Evolutionary conservation across 2,113 vertebrate genomes (phyloP).

Genomic region (Oreamnos americanus): DNA sequence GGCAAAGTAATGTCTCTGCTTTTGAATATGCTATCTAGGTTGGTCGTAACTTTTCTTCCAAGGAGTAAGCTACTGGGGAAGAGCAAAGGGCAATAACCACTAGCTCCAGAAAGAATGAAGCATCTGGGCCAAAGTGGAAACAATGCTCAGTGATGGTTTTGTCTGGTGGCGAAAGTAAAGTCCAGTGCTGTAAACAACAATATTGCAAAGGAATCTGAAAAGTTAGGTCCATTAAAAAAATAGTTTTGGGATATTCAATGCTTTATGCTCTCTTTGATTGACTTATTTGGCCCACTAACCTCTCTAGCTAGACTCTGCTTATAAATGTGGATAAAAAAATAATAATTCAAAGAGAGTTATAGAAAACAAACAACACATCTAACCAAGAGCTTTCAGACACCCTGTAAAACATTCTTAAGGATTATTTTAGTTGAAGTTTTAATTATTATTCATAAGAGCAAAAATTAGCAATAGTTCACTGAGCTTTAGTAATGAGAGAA

Average conservation of each 20-base stretch:
- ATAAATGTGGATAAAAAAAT: neutral
- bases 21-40: too few species aligned
- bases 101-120: neutral
- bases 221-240: neutral
- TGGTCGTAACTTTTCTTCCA: too few species aligned
- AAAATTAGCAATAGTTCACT: neutral
- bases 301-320: neutral
- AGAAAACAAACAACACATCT: neutral
- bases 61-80: neutral
- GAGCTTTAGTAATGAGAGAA: neutral
- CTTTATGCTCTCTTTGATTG: neutral
- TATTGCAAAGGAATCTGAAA: neutral
- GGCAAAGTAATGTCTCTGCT: too few species aligned
- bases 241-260: neutral
- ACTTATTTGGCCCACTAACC: neutral
- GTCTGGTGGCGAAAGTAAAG: neutral
- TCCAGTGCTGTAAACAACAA: neutral
- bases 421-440: constrained; percentile 5
- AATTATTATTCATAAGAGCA: neutral
- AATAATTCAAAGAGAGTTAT: neutral
- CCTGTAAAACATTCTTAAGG: neutral
- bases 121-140: neutral
- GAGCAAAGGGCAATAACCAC: neutral
- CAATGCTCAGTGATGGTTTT: neutral
- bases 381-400: neutral